These are phyloP conservation scores for Drosophila subobscura DNA, from an alignment of 1,140 invertebrate genomes.

Conservation along the genomic window DNA sequence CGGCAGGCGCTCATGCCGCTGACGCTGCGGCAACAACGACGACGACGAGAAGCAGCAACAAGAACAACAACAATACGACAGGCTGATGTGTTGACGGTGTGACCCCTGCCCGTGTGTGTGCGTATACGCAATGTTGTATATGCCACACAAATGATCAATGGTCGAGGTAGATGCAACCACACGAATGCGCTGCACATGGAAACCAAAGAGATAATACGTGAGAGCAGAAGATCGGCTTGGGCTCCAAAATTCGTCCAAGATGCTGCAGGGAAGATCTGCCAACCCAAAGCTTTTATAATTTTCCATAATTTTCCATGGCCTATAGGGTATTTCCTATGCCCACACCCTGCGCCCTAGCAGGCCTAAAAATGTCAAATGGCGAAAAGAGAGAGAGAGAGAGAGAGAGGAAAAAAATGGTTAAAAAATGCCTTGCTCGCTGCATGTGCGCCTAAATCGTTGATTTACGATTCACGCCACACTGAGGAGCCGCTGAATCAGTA, in stretches of 20 bases:
- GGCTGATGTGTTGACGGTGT: slow-evolving; percentile 72
- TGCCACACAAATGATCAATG: slow-evolving; percentile 26
- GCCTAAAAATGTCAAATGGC: slow-evolving; percentile 66
- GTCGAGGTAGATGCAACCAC: slow-evolving; percentile 1
- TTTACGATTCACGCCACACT: slow-evolving; percentile 82
- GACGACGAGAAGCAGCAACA: slow-evolving; percentile 3
- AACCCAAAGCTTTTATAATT: neutral
- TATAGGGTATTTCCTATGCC: slow-evolving; percentile 40
- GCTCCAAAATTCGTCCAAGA: too few species aligned
- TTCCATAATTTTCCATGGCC: neutral
- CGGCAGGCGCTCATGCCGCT: slow-evolving; percentile 21
- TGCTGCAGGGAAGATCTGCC: too few species aligned
- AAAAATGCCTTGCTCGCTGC: slow-evolving; percentile 62
- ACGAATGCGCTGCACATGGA: slow-evolving; percentile 3
- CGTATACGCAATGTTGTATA: slow-evolving; percentile 66
- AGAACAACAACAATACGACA: slow-evolving; percentile 9
- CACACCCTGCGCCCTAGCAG: slow-evolving; percentile 6
- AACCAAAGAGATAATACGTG: neutral
- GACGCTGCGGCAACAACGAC: slow-evolving; percentile 52
- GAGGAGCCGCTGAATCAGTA: slow-evolving; percentile 72
- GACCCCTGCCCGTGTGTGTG: slow-evolving; percentile 31
- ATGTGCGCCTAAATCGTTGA: slow-evolving; percentile 81
- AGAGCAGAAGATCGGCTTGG: too few species aligned
- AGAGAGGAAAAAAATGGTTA: slow-evolving; percentile 43
- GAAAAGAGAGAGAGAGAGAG: slow-evolving; percentile 6